phyloP scores from a whole-genome alignment of 35 echinoderm and acorn worm genomes.

The Eucidaris tribuloides region DNA sequence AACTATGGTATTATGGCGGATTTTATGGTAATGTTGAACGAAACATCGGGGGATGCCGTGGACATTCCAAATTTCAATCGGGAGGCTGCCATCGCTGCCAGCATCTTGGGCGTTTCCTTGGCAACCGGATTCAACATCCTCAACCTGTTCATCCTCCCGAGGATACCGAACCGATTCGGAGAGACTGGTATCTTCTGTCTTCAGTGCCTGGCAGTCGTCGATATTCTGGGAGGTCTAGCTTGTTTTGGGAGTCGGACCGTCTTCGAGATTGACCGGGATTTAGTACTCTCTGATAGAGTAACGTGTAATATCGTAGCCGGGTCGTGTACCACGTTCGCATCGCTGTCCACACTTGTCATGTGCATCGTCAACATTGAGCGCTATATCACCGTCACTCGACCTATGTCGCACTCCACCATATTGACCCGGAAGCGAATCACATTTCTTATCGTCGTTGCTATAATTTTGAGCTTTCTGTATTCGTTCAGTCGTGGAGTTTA shows the following conservation, averaged over 20 bases:
- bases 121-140: background rate
- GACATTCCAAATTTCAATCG: too few species aligned
- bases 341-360: background rate
- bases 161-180: background rate
- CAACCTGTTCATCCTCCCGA: background rate
- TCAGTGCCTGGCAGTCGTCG: conserved; percentile 9
- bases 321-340: background rate
- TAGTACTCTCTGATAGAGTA: background rate
- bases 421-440: background rate
- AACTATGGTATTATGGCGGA: too few species aligned
- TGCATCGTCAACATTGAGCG: background rate
- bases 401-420: background rate
- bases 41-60: too few species aligned
- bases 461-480: background rate
- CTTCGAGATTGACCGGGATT: background rate
- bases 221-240: background rate
- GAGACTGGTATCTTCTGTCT: conserved; percentile 6
- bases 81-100: background rate
- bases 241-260: conserved; percentile 13
- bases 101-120: background rate
- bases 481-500: background rate
- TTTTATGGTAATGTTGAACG: too few species aligned
- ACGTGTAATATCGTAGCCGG: background rate
- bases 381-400: background rate
- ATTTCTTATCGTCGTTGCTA: background rate